These are phyloP conservation scores for Pristionchus fissidentatus DNA, from an alignment of 2,888 invertebrate genomes.

Conservation along the genomic window DNA sequence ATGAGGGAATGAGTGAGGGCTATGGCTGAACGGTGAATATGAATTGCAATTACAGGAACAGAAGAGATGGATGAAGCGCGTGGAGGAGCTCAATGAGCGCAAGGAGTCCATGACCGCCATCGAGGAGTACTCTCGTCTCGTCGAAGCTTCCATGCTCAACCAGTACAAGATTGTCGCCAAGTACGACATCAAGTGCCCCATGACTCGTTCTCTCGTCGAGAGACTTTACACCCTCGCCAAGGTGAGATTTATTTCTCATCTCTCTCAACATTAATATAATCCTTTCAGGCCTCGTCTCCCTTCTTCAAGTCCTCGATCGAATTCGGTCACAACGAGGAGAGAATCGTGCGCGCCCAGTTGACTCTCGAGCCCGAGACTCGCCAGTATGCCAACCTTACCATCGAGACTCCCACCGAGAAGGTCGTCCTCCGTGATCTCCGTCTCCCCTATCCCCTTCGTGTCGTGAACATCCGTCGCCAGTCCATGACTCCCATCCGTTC, in stretches of 20 bases:
- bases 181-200: slow-evolving; percentile 54
- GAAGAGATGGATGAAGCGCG: slow-evolving; percentile 58
- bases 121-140: slow-evolving; percentile 56
- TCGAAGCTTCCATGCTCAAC: slow-evolving; percentile 60
- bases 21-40: too few species aligned
- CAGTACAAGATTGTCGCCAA: slow-evolving; percentile 58
- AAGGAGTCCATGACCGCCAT: slow-evolving; percentile 38
- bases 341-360: background rate
- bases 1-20: background rate
- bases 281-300: slow-evolving; percentile 49
- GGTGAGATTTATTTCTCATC: too few species aligned
- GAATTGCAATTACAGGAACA: slow-evolving; percentile 51
- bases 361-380: slow-evolving; percentile 50
- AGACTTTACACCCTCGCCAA: slow-evolving; percentile 65
- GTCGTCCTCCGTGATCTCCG: slow-evolving; percentile 58
- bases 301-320: background rate
- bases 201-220: slow-evolving; percentile 52
- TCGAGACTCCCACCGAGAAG: slow-evolving; percentile 56
- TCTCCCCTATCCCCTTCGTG: slow-evolving; percentile 49
- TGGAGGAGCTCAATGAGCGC: slow-evolving; percentile 53
- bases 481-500: slow-evolving; percentile 44
- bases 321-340: slow-evolving; percentile 24
- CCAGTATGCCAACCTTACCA: slow-evolving; percentile 50
- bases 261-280: too few species aligned
- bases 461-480: slow-evolving; percentile 45